Evolutionary conservation across 2,888 invertebrate species (phyloP).

Genomic region (Microplitis manilae): DNA sequence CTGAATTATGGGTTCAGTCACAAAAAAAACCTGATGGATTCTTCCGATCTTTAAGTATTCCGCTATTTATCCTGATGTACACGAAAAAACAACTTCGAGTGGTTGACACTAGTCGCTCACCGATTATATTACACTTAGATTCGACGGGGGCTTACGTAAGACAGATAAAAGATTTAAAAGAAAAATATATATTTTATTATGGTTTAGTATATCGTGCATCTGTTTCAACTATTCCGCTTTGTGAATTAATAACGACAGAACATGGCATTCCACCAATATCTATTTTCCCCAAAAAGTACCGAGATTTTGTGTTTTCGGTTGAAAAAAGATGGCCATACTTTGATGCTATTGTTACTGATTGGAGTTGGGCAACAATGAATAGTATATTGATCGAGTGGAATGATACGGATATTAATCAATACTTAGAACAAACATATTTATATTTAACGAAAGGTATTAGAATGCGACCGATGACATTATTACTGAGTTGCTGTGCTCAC

Average conservation of each 20-base stretch:
- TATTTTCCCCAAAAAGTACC: neutral
- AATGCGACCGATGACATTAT: neutral
- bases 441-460: neutral
- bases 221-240: neutral
- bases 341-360: conserved; percentile 7
- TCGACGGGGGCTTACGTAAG: neutral
- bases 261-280: neutral
- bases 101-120: neutral
- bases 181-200: neutral
- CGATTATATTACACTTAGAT: neutral
- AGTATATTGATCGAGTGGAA: conserved; percentile 18
- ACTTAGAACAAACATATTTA: neutral
- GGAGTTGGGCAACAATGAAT: conserved; percentile 19
- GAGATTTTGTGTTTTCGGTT: neutral
- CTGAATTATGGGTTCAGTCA: neutral
- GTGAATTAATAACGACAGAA: neutral
- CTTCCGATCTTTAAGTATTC: neutral
- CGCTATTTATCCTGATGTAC: neutral
- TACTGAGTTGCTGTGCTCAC: conserved; percentile 10
- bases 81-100: neutral
- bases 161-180: neutral
- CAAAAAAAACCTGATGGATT: neutral
- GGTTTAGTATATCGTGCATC: neutral
- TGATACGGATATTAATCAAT: neutral
- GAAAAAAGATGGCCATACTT: conserved; percentile 14